These are phyloP conservation scores for Lagorchestes hirsutus DNA, from an alignment of 2,797 vertebrate species.

Conservation along the genomic window DNA sequence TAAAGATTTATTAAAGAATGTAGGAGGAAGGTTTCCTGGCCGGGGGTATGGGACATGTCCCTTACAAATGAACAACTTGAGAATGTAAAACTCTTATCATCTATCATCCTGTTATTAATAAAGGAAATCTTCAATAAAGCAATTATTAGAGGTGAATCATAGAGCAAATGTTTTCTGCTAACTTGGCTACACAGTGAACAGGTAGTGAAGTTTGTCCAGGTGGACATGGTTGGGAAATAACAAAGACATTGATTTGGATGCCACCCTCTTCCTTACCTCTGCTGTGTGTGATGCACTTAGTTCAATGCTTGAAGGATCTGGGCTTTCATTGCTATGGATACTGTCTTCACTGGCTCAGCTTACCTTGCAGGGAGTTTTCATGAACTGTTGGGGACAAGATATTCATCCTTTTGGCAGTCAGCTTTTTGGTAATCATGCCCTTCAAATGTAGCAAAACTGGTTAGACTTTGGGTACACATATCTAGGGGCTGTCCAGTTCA, in stretches of 20 bases:
- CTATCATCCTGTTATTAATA: neutral
- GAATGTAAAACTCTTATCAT: neutral
- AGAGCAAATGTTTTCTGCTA: neutral
- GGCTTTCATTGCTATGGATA: neutral
- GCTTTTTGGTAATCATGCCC: neutral
- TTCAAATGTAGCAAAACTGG: neutral
- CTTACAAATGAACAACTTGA: neutral
- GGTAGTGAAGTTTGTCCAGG: neutral
- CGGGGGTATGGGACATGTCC: neutral
- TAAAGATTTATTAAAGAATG: neutral
- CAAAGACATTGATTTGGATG: neutral
- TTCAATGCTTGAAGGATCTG: neutral
- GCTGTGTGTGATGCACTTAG: neutral
- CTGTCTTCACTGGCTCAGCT: neutral
- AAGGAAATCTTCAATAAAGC: neutral
- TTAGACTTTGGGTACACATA: neutral
- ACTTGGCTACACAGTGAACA: neutral
- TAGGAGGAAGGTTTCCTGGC: neutral
- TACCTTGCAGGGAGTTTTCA: neutral
- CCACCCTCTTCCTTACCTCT: neutral
- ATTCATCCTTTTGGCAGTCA: neutral
- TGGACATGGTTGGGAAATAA: neutral
- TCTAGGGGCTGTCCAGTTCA: neutral
- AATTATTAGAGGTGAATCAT: neutral
- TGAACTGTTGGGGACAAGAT: neutral